Conservation (phyloP, 1,140 invertebrate genomes). For the Trichonephila clavipes region DNA sequence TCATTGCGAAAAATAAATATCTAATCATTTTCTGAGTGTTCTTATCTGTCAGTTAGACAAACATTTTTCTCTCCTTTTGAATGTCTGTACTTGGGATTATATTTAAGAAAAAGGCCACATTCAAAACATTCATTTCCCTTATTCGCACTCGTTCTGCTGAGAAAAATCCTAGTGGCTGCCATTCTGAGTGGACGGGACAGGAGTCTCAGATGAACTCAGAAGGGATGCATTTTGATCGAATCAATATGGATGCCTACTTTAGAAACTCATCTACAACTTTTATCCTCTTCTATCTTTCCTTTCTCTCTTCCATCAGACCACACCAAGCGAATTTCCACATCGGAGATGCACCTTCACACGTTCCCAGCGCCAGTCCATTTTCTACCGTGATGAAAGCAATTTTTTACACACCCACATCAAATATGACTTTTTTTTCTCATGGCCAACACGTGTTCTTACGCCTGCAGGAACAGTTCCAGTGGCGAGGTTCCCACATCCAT, state of each 20-base stretch:
- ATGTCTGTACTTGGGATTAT: too few relatives aligned
- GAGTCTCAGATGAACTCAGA: neutral
- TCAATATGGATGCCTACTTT: neutral
- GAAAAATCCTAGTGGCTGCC: too few relatives aligned
- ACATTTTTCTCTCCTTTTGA: too few relatives aligned
- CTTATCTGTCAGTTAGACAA: too few relatives aligned
- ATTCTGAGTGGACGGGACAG: too few relatives aligned
- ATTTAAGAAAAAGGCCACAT: too few relatives aligned
- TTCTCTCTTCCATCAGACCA: neutral
- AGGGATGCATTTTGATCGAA: neutral
- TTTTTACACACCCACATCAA: constrained; percentile 9
- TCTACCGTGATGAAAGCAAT: constrained; percentile 12
- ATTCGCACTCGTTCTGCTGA: too few relatives aligned
- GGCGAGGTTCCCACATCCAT: neutral
- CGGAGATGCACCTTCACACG: neutral
- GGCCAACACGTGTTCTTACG: neutral
- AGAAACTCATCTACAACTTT: neutral
- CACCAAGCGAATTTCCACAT: neutral
- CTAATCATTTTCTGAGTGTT: too few relatives aligned
- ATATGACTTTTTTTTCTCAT: neutral
- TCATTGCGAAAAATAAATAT: too few relatives aligned
- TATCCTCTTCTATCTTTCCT: neutral
- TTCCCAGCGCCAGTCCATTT: neutral
- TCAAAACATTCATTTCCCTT: too few relatives aligned
- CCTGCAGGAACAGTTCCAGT: neutral